phyloP scores from a whole-genome alignment of 2,113 vertebrate genomes.

The Pardalotus punctatus region DNA sequence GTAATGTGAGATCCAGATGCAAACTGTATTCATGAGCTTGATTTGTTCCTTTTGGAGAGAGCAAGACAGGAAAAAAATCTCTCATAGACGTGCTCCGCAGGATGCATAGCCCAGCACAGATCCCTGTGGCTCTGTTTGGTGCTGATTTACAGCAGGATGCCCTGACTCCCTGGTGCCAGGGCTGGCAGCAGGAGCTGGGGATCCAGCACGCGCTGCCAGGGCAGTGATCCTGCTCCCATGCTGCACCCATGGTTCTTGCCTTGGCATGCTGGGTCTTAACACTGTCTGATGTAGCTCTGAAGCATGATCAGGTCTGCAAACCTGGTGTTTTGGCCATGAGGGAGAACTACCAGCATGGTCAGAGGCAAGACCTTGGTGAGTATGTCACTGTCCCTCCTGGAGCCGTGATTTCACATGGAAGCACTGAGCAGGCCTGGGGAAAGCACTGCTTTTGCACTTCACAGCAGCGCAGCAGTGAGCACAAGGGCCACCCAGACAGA shows the following conservation, averaged over 20 bases:
- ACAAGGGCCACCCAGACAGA: neutral
- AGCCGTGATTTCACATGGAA: neutral
- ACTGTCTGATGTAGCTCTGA: neutral
- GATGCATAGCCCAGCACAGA: neutral
- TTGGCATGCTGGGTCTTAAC: neutral
- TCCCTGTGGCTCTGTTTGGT: neutral
- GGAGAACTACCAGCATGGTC: neutral
- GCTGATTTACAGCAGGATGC: neutral
- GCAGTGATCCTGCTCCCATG: neutral
- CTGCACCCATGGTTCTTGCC: neutral
- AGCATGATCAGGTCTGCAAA: neutral
- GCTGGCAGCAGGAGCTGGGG: neutral
- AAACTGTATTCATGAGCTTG: neutral
- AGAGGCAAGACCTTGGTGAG: neutral
- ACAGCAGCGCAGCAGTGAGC: neutral
- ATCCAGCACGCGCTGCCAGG: neutral
- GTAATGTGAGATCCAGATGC: slow-evolving; percentile 13
- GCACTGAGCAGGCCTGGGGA: neutral
- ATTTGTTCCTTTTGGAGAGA: slow-evolving; percentile 31
- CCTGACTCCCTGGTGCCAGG: neutral
- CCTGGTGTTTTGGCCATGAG: neutral
- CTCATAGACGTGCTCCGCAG: neutral
- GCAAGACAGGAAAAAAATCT: neutral
- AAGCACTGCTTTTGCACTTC: neutral
- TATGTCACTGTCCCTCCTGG: neutral